Base-by-base conservation (phyloP, 2,888 invertebrate genomes). In the Drymonia ruficornis region DNA sequence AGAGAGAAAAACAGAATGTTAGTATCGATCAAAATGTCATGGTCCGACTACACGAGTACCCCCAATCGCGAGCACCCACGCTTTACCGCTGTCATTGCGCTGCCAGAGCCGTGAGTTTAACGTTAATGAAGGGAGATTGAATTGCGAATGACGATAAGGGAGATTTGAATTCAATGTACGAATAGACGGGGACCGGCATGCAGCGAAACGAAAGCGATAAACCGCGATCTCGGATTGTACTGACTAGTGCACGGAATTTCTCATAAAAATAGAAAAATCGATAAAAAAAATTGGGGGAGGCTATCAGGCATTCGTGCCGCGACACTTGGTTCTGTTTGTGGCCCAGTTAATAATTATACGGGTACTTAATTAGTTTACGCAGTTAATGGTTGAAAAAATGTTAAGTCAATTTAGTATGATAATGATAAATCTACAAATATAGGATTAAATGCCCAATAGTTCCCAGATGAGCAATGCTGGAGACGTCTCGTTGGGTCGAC, bases 1-100 rank as follows among this genome's bases (percentile, higher is more conserved):
- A 94, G 94, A 94, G 94, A 94, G 93, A 93, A 94, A 93, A 94
- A 94, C 94, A 94, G 94, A 94, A 94, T 94, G 94, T 95, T 94
- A 94, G 94, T 95, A 93, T 92, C 87, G 91, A 86, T 91, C 91
- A 83, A 87, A 91, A 91, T 89, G 90, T 87, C 89, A 86, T 87
- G 86, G 86, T 87, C 88, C 89, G 88, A 87, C 81, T 84, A 88
- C 87, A 86, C 87, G 81, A 81, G 82, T 79, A 81, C 68, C 81
- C 84, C 80, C 87, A 86, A 88, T 85, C 83, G 81, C 83, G 84
- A 83, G 84, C 54, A 65, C 55, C 53, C 57, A 61, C 65, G 63
- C 53, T 64, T 55, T 74, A 78, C 73, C 83, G 83, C 87, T 85
- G 70, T 65, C 69, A 76, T 81, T 76, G 81, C 76, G 81, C 81